Base-by-base conservation (phyloP, 2,113 vertebrate species). In the Cepphus grylle region DNA sequence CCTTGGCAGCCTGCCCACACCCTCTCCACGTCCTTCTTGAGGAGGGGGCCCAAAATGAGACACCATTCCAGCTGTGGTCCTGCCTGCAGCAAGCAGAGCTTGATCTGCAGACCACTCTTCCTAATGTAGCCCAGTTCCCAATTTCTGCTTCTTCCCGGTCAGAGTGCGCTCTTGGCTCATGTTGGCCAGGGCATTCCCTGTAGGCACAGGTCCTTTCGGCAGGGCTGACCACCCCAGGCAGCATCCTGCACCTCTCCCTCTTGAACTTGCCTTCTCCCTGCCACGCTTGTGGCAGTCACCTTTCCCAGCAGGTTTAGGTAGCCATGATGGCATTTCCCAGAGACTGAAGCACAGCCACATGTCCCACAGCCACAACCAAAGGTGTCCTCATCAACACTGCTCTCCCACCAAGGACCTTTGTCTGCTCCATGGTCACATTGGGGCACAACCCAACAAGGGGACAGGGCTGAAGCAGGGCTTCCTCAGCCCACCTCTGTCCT, bases 41-140 rank as follows among this genome's bases (percentile, higher is more conserved):
- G 14, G 30, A 36, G 21, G 12, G 8, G 5, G 1, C 12, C 34
- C 43, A 53, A 55, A 70, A 40, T 0, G 0, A 59, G 27, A 45
- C 32, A 29, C 18, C 7, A 38, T 43, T 36, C 45, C 42, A 56
- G 32, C n/a, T 71, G 27, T 55, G 30, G 26, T 12, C 23, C 38
- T 59, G 71, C 43, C 13, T 71, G 34, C 56, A 82, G 43, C 43
- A 81, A 86, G 26, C 26, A 81, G 30, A 49, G 45, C 22, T 66
- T 66, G n/a, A 42, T 25, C 11, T 66, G 52, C 77, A 66, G 40
- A 26, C 23, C 15, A 12, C 8, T 67, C 15, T 66, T 77, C 65
- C 26, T 53, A 61, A 38, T 4, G 22, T 53, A 58, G 34, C 11
- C 22, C 21, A 21, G 21, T 40, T 81, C 34, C 25, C 63, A 18